Evolutionary conservation across 2,888 invertebrate genomes (phyloP), one percentile per base, ranked within the genome.

Genomic region (Sarcophaga carnaria): DNA sequence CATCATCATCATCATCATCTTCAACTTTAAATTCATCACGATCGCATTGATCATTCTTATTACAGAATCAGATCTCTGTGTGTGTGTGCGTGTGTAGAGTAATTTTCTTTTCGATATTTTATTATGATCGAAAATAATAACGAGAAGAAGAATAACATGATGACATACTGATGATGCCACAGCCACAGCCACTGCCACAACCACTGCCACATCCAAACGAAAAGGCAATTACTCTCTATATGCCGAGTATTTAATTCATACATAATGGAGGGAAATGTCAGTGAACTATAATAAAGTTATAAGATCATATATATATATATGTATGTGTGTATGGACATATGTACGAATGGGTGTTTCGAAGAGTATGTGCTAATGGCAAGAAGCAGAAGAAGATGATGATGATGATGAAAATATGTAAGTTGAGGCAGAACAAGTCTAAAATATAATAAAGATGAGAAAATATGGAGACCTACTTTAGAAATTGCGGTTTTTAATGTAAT

Each of bases 231-330:
- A 72, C 76, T 76, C 63, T 70, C 49, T 63, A 63, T 60, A 81
- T 59, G 22, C 37, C 64, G 59, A 22, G 14, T 66, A 54, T 59
- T 60, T 37, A 74, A 37, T 72, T 59, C 83, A 74, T 83, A 69
- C 47, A 47, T 70, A 70, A 69, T 70, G 63, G 54, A 79, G 78
- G 62, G 45, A 79, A 80, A 75, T 84, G 87, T 87, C 84, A 87
- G 76, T 87, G 87, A 87, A 87, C 87, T 87, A 82, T 79, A 84
- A 81, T 84, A 62, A 66, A 79, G 76, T 81, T 76, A 76, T 83
- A 62, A 12, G 20, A 27, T 72, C 62, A 54, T 54, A 14, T 5
- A 54, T 5, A 54, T 4, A 54, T 0, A 49, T 12, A 12, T n/a
- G n/a, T 22, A 22, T 22, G 22, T 22, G 14, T 49, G 12, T 6